Conservation (phyloP, 2,113 vertebrate genomes). For the Bucco capensis region DNA sequence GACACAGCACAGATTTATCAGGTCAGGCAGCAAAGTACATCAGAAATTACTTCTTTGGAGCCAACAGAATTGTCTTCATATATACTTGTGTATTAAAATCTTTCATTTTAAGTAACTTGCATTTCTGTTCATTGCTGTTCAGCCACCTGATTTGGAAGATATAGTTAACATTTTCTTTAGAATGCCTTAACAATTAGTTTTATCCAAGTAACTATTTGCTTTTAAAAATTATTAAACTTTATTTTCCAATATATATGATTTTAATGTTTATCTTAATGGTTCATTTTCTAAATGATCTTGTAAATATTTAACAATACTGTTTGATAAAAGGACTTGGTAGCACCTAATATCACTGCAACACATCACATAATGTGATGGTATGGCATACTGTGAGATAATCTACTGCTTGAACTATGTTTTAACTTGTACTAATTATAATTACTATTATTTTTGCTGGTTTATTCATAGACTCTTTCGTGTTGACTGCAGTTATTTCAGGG, state of each 20-base stretch:
- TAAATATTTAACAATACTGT: background rate
- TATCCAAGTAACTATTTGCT: background rate
- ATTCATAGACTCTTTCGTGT: background rate
- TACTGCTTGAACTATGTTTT: background rate
- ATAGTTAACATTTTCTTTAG: background rate
- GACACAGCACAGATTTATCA: background rate
- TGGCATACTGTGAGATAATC: background rate
- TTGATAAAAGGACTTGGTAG: background rate
- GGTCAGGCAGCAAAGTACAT: background rate
- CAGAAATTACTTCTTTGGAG: background rate
- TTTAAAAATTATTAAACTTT: background rate
- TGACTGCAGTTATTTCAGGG: background rate
- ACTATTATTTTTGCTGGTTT: background rate
- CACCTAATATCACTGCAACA: background rate
- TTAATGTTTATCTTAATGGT: background rate
- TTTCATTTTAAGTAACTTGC: background rate
- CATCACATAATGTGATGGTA: background rate
- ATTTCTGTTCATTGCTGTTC: background rate
- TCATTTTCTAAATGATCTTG: background rate
- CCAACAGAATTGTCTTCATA: background rate
- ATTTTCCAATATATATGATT: background rate
- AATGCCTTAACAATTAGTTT: background rate
- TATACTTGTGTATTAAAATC: background rate
- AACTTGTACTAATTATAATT: background rate
- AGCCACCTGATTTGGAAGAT: background rate